These are phyloP conservation scores for Acanthopagrus latus DNA, from an alignment of 2,797 vertebrate genomes.

Conservation along the genomic window DNA sequence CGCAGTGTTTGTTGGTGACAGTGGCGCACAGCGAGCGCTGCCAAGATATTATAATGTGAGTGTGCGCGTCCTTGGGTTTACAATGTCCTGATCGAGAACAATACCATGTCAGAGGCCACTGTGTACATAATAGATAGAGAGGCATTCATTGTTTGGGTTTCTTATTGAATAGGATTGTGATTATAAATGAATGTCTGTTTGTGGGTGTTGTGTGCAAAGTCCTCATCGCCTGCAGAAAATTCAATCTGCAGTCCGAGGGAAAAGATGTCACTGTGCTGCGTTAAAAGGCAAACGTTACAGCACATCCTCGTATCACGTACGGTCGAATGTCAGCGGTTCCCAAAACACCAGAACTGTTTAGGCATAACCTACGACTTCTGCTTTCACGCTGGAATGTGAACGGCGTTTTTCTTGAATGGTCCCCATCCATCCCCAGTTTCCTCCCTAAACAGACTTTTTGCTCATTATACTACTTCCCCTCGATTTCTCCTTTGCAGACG, in stretches of 20 bases:
- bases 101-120: conserved; percentile 34
- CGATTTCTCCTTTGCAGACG: no score
- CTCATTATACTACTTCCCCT: no score
- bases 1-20: conserved; percentile 38
- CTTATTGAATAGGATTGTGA: conserved; percentile 33
- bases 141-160: conserved; percentile 35
- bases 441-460: no score
- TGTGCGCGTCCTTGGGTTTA: conserved; percentile 49
- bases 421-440: no score
- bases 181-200: conserved; percentile 37
- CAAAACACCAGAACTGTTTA: no score
- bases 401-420: no score
- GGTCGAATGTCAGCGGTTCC: no score
- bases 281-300: no score
- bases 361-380: no score
- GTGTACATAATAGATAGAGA: conserved; percentile 51
- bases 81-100: conserved; percentile 48
- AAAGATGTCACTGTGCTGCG: not conserved
- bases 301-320: no score
- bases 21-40: conserved; percentile 28
- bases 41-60: conserved; percentile 48
- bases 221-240: not conserved
- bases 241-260: conserved; percentile 2
- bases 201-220: not conserved
- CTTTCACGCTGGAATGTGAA: no score